These are phyloP conservation scores for Falco novaeseelandiae DNA, from an alignment of 2,797 vertebrate species.

Conservation along the genomic window DNA sequence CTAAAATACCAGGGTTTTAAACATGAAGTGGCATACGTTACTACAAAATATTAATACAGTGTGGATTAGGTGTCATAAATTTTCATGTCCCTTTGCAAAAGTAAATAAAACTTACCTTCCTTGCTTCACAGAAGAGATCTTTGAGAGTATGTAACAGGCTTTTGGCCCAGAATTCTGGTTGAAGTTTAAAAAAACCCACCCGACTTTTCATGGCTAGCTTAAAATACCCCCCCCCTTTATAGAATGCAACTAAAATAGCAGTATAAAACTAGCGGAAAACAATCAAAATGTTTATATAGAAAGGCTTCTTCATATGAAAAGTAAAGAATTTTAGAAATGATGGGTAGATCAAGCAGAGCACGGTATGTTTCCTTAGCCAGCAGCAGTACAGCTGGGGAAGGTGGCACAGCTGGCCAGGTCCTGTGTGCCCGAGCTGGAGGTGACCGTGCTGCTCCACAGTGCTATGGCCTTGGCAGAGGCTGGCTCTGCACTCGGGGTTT, in stretches of 20 bases:
- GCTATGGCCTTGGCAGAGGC: neutral
- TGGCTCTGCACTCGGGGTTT: neutral
- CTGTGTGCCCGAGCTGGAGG: neutral
- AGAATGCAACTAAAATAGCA: neutral
- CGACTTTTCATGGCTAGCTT: neutral
- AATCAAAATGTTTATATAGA: neutral
- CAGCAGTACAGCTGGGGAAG: accelerated
- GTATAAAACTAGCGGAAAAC: neutral
- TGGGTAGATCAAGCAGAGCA: neutral
- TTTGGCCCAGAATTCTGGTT: neutral
- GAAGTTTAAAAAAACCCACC: neutral
- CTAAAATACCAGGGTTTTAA: neutral
- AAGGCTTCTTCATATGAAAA: neutral
- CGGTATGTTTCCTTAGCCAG: accelerated
- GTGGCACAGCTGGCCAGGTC: accelerated
- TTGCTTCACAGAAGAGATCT: neutral
- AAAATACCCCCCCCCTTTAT: neutral
- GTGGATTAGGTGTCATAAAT: neutral
- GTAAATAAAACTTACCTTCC: neutral
- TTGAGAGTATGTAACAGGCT: neutral
- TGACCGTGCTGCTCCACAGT: accelerated
- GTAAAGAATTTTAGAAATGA: neutral
- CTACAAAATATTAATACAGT: neutral
- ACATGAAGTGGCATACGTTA: neutral
- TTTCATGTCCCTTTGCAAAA: neutral